Percentiles rank a stretch among this genome's conserved stretches.
phyloP scores from a whole-genome alignment of 1,140 invertebrate genomes.

The Melanaphis sacchari region DNA sequence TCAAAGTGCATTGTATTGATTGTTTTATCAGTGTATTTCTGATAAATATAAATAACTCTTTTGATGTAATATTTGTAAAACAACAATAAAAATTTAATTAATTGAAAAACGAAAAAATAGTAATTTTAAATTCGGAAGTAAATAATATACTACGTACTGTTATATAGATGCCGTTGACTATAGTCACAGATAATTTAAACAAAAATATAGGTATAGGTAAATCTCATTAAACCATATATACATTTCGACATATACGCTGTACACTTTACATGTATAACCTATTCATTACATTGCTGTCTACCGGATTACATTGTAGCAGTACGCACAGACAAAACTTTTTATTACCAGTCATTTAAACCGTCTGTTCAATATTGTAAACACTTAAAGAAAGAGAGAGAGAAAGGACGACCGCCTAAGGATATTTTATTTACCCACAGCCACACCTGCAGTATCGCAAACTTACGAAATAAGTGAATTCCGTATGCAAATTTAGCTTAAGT shows the following conservation, averaged over 20 bases:
- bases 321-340: slow-evolving; percentile 12
- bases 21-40: background rate
- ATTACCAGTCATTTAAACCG: background rate
- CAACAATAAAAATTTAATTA: background rate
- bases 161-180: background rate
- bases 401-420: background rate
- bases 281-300: background rate
- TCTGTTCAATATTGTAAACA: background rate
- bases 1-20: background rate
- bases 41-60: background rate
- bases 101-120: background rate
- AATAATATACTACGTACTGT: background rate
- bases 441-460: slow-evolving; percentile 31
- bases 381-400: background rate
- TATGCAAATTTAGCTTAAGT: slow-evolving; percentile 38
- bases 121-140: background rate
- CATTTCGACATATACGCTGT: background rate
- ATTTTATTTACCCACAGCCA: background rate
- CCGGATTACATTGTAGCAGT: background rate
- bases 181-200: background rate
- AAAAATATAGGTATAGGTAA: background rate
- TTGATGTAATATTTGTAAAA: background rate
- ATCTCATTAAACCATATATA: slow-evolving; percentile 10
- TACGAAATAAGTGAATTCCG: slow-evolving; percentile 18
- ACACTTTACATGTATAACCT: background rate